phyloP scores from a whole-genome alignment of 2,888 invertebrate genomes.

The Ellobium chinense region DNA sequence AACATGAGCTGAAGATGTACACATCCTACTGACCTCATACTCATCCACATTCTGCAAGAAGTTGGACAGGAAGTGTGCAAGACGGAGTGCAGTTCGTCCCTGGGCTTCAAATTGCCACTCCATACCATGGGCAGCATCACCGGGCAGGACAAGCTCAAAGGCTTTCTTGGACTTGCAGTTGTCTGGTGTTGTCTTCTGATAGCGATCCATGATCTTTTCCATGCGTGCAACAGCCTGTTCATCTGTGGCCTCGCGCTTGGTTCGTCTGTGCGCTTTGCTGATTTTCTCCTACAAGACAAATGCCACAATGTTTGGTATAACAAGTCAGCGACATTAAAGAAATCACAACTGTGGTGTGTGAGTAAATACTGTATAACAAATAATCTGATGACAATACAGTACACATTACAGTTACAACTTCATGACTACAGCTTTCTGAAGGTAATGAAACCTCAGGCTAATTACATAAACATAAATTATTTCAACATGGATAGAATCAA shows the following conservation, averaged over 20 bases:
- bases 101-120: slow-evolving; percentile 94
- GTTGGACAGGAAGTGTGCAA: slow-evolving; percentile 97
- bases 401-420: no score
- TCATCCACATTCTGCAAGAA: slow-evolving; percentile 86
- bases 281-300: background rate
- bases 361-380: no score
- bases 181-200: slow-evolving; percentile 59
- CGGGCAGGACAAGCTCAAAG: slow-evolving; percentile 81
- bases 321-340: no score
- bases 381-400: no score
- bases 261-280: slow-evolving; percentile 35
- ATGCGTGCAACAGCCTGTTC: slow-evolving; percentile 62
- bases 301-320: no score
- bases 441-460: no score
- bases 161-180: slow-evolving; percentile 67
- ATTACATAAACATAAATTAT: no score
- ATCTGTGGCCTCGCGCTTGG: slow-evolving; percentile 72
- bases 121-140: slow-evolving; percentile 92
- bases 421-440: no score
- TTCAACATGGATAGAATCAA: no score
- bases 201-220: slow-evolving; percentile 61
- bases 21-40: slow-evolving; percentile 70
- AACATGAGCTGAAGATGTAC: no score
- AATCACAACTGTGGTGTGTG: no score
- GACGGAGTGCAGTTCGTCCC: slow-evolving; percentile 96